Conservation (phyloP, 2,113 vertebrate genomes). For the Copsychus sechellarum region DNA sequence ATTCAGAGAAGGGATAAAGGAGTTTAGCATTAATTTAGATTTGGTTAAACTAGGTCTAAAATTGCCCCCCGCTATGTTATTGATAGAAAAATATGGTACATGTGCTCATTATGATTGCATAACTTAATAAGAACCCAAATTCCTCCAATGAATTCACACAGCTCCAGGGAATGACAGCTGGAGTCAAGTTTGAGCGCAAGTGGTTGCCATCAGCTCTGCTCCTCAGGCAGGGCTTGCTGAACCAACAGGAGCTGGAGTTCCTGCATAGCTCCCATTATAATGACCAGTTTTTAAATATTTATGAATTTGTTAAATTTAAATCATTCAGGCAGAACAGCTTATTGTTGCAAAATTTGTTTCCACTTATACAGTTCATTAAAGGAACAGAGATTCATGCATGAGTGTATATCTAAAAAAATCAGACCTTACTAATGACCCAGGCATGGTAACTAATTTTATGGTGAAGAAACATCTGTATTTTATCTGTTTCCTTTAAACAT, state of each 20-base stretch:
- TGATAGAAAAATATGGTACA: not conserved
- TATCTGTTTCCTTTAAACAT: slow-evolving; percentile 15
- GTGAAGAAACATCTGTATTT: slow-evolving; percentile 44
- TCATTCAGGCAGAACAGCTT: not conserved
- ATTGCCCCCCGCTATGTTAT: accelerated
- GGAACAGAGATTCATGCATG: not conserved
- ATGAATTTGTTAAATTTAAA: slow-evolving; percentile 20
- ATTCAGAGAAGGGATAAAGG: not conserved
- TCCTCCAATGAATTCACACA: not conserved
- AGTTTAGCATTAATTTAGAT: not conserved
- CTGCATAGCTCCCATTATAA: not conserved
- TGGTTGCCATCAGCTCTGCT: not conserved
- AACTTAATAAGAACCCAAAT: not conserved
- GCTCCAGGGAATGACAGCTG: not conserved
- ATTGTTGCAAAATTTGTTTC: slow-evolving; percentile 40
- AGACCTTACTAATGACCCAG: not conserved
- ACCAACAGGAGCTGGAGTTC: not conserved
- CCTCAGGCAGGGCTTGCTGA: not conserved
- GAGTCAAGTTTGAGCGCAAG: not conserved
- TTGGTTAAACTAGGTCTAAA: not conserved
- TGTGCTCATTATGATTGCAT: not conserved
- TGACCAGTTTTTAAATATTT: slow-evolving; percentile 20
- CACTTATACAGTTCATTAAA: slow-evolving; percentile 32
- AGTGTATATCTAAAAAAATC: not conserved
- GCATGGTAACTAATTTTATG: slow-evolving; percentile 19